A percentile compares a stretch with the other conserved stretches of the same genome.
phyloP scores from a whole-genome alignment of 2,113 vertebrate genomes.

The Barbus barbus region DNA sequence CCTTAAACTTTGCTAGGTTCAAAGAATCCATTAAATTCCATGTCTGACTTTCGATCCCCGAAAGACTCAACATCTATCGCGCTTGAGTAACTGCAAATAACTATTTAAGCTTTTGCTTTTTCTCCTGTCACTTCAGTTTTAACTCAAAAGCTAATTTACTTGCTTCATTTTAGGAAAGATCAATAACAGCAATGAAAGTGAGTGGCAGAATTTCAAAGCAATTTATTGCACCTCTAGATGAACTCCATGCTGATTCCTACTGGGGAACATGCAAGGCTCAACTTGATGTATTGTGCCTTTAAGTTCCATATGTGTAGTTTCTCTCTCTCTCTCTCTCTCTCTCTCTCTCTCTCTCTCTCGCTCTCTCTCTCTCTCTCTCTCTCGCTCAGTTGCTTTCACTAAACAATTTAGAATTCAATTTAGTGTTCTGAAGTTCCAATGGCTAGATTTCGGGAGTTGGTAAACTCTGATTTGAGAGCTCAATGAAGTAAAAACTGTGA shows the following conservation, averaged over 20 bases:
- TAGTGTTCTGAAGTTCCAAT: slow-evolving; percentile 56
- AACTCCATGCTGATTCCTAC: slow-evolving; percentile 15
- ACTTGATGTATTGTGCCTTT: slow-evolving; percentile 45
- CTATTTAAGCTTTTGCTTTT: slow-evolving; percentile 69
- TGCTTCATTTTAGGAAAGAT: slow-evolving; percentile 63
- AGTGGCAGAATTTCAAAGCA: slow-evolving; percentile 43
- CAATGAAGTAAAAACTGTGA: slow-evolving; percentile 15
- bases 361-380: no score
- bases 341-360: slow-evolving; percentile 34
- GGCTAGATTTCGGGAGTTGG: slow-evolving; percentile 55
- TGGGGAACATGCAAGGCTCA: neutral
- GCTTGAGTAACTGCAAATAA: slow-evolving; percentile 60
- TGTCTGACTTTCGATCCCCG: slow-evolving; percentile 8
- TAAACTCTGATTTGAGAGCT: slow-evolving; percentile 52
- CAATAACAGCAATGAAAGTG: slow-evolving; percentile 56
- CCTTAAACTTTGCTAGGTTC: neutral
- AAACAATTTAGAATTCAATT: slow-evolving; percentile 60
- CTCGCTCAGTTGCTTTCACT: slow-evolving; percentile 47
- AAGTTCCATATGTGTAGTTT: slow-evolving; percentile 35
- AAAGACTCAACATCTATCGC: slow-evolving; percentile 36
- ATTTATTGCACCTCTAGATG: slow-evolving; percentile 51
- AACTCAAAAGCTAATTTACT: slow-evolving; percentile 72
- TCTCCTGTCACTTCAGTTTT: slow-evolving; percentile 65
- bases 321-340: slow-evolving; percentile 39
- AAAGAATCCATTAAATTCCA: slow-evolving; percentile 7